Conservation (phyloP, 2,797 vertebrate genomes). For the Mionectes olivaceus region DNA sequence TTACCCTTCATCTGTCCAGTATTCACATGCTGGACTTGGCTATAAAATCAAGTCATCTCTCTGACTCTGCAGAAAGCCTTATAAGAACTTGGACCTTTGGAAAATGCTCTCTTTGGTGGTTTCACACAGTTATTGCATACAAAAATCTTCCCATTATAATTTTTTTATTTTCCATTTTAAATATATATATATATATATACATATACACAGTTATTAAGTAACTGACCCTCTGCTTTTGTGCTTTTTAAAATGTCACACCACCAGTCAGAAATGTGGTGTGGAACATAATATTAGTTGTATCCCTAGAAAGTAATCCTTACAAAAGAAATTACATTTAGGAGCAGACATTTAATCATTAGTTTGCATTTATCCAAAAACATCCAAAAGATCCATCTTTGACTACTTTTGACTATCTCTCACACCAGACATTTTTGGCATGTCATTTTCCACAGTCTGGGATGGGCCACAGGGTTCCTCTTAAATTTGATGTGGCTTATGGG, state of each 20-base stretch:
- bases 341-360: not conserved
- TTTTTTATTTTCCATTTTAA: not conserved
- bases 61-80: not conserved
- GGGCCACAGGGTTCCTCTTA: not conserved
- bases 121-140: not conserved
- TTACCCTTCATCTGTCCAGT: not conserved
- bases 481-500: not conserved
- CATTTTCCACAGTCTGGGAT: not conserved
- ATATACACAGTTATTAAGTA: not conserved
- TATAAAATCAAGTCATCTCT: not conserved
- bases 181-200: not conserved
- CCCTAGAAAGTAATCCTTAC: not conserved
- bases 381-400: not conserved
- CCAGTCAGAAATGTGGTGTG: not conserved
- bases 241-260: not conserved
- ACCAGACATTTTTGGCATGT: not conserved
- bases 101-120: not conserved
- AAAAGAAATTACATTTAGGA: not conserved
- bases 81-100: not conserved
- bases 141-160: not conserved
- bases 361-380: not conserved
- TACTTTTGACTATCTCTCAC: not conserved
- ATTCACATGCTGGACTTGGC: not conserved
- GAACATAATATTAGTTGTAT: not conserved
- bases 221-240: not conserved